Conservation (phyloP, 2,113 vertebrate genomes). For the Chaenogobius annularis region DNA sequence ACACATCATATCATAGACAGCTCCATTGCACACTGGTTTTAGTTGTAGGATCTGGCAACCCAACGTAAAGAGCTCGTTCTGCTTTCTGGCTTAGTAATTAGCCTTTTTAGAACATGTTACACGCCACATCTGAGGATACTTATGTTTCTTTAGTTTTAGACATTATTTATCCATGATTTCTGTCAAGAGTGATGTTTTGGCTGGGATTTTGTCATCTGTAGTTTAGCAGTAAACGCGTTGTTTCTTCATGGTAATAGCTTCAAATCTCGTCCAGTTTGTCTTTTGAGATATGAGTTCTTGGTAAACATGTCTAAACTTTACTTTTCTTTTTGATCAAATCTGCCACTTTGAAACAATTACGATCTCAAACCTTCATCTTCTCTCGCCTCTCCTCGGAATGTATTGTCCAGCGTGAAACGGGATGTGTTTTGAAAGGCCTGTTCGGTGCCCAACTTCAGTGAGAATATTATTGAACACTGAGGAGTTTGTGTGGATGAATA, state of each 20-base stretch:
- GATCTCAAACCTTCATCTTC: conserved; percentile 10
- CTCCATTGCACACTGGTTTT: neutral
- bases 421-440: conserved; percentile 67
- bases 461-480: conserved; percentile 85
- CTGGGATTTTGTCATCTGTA: no score
- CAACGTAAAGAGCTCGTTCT: neutral
- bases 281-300: no score
- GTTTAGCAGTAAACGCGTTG: neutral
- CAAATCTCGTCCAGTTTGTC: no score
- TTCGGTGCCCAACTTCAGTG: conserved; percentile 68
- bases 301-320: neutral
- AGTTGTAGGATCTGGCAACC: neutral
- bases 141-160: no score
- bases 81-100: no score
- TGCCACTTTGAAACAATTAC: neutral
- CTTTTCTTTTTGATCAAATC: neutral
- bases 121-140: no score
- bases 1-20: neutral
- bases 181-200: neutral
- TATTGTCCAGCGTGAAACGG: conserved; percentile 78
- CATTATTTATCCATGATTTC: no score
- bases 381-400: conserved; percentile 48
- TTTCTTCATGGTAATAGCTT: neutral
- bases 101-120: no score
- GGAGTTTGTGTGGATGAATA: conserved; percentile 82